A percentile compares a stretch with the other conserved stretches of the same genome.
These are phyloP conservation scores for Girardinichthys multiradiatus DNA, from an alignment of 2,113 vertebrate genomes.

Conservation along the genomic window DNA sequence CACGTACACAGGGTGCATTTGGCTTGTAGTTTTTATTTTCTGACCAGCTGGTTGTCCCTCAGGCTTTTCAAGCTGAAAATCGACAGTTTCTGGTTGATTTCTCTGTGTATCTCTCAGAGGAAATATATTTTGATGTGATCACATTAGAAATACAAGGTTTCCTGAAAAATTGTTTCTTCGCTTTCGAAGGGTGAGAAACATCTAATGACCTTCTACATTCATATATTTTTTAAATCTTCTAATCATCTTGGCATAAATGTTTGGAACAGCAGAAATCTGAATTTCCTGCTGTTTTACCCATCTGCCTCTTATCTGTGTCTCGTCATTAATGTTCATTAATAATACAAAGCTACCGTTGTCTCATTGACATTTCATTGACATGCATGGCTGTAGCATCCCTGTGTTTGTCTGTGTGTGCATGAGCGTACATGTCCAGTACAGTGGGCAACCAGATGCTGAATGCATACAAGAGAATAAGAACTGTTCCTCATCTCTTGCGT, in stretches of 20 bases:
- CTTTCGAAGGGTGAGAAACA: too few species aligned
- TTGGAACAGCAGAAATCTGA: slow-evolving; percentile 53
- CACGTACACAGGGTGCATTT: background rate
- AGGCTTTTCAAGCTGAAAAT: background rate
- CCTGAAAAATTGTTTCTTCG: too few species aligned
- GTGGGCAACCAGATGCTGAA: slow-evolving; percentile 54
- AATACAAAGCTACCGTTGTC: slow-evolving; percentile 55
- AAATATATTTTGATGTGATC: background rate
- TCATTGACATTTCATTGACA: slow-evolving; percentile 64
- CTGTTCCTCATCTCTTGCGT: slow-evolving; percentile 23
- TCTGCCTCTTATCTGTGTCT: slow-evolving; percentile 66
- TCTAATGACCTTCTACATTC: too few species aligned
- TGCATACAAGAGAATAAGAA: slow-evolving; percentile 66
- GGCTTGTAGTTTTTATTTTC: background rate
- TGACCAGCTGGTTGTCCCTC: background rate
- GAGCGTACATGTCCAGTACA: slow-evolving; percentile 3
- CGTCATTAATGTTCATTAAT: slow-evolving; percentile 73
- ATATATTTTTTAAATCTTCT: slow-evolving; percentile 5
- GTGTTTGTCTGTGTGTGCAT: slow-evolving; percentile 34
- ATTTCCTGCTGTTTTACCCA: slow-evolving; percentile 69
- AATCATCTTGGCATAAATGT: slow-evolving; percentile 44
- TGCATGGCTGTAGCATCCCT: slow-evolving; percentile 35
- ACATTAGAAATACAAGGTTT: too few species aligned
- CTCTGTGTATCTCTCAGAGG: background rate
- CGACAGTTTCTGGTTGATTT: background rate